Evolutionary conservation across 2,888 invertebrate genomes (phyloP).

Genomic region (Noctua fimbriata): DNA sequence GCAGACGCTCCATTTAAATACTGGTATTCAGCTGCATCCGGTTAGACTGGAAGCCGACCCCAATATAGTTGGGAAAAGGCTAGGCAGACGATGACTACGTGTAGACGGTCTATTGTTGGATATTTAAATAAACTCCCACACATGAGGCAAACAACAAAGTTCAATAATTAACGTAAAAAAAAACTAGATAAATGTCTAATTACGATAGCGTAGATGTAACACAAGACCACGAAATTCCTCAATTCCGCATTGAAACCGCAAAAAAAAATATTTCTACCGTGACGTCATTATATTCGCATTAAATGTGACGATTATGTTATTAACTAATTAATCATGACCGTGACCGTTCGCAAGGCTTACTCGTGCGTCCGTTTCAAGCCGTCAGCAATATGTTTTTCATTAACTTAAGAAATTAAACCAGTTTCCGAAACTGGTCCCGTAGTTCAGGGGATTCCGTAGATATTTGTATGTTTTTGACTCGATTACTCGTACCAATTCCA

Average conservation of each 20-base stretch:
- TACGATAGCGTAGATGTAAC: background rate
- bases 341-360: constrained; percentile 33
- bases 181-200: background rate
- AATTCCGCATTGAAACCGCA: constrained; percentile 31
- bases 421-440: constrained; percentile 18
- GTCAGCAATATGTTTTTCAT: background rate
- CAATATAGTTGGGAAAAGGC: too few species aligned
- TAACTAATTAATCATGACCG: constrained; percentile 25
- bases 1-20: too few species aligned
- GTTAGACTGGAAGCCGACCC: too few species aligned
- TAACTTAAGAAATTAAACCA: constrained; percentile 19
- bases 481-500: background rate
- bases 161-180: background rate
- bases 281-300: constrained; percentile 53
- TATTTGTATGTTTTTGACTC: background rate
- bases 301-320: constrained; percentile 26
- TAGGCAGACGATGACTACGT: too few species aligned
- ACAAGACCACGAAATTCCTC: constrained; percentile 6
- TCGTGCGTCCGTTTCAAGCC: background rate
- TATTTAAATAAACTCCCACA: background rate
- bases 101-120: background rate
- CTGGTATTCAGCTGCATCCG: too few species aligned
- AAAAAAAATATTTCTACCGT: constrained; percentile 22
- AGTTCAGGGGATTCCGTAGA: background rate
- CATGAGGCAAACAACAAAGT: background rate